These are phyloP conservation scores for Ranitomeya variabilis DNA, from an alignment of 2,113 vertebrate species.

Conservation along the genomic window DNA sequence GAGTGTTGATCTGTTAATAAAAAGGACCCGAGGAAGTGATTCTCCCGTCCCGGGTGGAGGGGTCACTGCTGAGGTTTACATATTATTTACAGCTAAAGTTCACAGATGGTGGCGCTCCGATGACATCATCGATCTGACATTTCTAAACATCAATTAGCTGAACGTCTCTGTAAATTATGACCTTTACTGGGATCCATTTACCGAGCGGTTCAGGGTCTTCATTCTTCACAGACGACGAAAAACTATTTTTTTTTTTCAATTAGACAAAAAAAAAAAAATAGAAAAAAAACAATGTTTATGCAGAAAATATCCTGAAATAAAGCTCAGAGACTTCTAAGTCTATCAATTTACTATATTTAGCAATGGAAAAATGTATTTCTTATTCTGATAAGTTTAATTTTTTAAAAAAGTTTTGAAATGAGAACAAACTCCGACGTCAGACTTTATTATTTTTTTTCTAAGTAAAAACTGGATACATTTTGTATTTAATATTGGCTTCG, in stretches of 20 bases:
- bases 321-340: too few relatives aligned
- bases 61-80: neutral
- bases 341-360: too few relatives aligned
- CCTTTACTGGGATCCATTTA: slow-evolving; percentile 1
- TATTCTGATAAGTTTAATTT: neutral
- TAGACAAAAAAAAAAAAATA: neutral
- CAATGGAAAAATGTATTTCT: too few relatives aligned
- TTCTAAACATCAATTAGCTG: slow-evolving; percentile 21
- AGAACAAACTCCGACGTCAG: neutral
- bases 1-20: slow-evolving; percentile 6
- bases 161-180: slow-evolving; percentile 18
- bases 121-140: slow-evolving; percentile 21
- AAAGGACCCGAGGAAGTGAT: neutral
- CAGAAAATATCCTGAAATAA: too few relatives aligned
- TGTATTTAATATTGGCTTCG: slow-evolving; percentile 38
- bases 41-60: neutral
- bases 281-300: neutral
- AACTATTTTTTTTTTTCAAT: neutral
- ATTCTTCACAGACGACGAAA: neutral
- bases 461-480: neutral
- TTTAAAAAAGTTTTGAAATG: neutral
- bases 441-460: slow-evolving; percentile 11
- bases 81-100: neutral
- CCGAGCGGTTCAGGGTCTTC: neutral
- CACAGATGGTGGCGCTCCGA: neutral